These are phyloP conservation scores for Sterrhoptilus dennistouni DNA, from an alignment of 2,113 vertebrate genomes.

Conservation along the genomic window DNA sequence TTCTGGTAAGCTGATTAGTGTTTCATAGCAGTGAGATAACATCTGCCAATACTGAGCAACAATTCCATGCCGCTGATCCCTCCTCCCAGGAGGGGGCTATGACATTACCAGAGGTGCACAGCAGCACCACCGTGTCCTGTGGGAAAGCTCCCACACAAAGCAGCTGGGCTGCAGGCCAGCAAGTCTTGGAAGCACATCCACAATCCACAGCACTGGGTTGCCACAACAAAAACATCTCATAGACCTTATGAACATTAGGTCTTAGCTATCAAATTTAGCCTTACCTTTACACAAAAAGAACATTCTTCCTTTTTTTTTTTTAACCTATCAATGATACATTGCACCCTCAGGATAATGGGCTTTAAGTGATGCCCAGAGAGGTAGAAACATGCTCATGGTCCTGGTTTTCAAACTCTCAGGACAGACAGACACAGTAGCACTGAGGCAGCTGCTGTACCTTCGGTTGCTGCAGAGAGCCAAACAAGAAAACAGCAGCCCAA, in stretches of 20 bases:
- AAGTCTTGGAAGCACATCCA: background rate
- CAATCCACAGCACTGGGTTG: background rate
- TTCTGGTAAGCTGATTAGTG: slow-evolving; percentile 40
- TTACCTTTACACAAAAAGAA: background rate
- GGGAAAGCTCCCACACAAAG: background rate
- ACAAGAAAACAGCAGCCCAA: background rate
- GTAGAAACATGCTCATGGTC: background rate
- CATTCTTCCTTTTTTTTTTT: background rate
- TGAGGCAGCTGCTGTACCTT: background rate
- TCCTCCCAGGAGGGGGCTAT: slow-evolving; percentile 23
- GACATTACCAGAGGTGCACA: background rate
- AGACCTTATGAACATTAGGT: background rate
- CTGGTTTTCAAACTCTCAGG: background rate
- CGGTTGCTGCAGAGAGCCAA: background rate
- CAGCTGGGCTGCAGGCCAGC: background rate
- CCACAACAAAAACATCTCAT: background rate
- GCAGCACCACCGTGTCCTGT: background rate
- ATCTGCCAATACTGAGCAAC: slow-evolving; percentile 49
- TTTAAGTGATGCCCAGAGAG: background rate
- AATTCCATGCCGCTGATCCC: background rate
- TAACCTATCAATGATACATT: background rate
- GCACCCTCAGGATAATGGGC: background rate
- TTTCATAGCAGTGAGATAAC: slow-evolving; percentile 39
- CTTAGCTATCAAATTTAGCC: background rate
- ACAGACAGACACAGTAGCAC: background rate